These are phyloP conservation scores for Drosophila tripunctata DNA, from an alignment of 2,888 invertebrate species.

Conservation along the genomic window DNA sequence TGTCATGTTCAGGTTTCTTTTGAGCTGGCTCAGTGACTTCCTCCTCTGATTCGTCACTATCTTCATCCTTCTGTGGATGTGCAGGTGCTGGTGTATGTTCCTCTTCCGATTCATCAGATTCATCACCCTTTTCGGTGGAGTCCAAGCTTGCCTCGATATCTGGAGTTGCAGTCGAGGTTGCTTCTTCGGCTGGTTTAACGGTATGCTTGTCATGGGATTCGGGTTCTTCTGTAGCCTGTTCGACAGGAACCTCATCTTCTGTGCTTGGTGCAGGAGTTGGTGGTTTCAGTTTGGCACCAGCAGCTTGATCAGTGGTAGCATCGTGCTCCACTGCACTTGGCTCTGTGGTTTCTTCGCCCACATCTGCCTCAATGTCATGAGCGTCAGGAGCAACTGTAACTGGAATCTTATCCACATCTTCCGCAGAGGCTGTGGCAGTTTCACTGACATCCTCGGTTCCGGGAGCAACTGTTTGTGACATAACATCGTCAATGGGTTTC, in stretches of 20 bases:
- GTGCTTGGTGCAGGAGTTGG: conserved; percentile 29
- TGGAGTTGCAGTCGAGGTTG: conserved; percentile 49
- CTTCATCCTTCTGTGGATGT: conserved; percentile 42
- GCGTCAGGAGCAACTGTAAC: conserved; percentile 49
- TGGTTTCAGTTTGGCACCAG: conserved; percentile 54
- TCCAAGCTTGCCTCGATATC: conserved; percentile 62
- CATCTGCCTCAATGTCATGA: conserved; percentile 51
- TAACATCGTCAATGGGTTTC: conserved; percentile 59
- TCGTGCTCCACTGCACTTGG: conserved; percentile 36
- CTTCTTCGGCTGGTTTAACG: conserved; percentile 29
- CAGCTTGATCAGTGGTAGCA: conserved; percentile 41
- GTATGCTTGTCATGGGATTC: conserved; percentile 30
- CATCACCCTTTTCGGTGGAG: conserved; percentile 70
- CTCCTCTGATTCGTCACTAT: conserved; percentile 46
- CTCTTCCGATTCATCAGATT: conserved; percentile 77
- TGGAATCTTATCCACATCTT: conserved; percentile 43
- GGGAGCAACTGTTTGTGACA: conserved; percentile 54
- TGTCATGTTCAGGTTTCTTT: conserved; percentile 56
- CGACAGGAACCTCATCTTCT: conserved; percentile 36
- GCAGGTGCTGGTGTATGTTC: conserved; percentile 56
- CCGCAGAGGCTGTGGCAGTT: conserved; percentile 40
- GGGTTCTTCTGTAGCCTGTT: conserved; percentile 35
- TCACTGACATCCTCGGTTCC: conserved; percentile 26
- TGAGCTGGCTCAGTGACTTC: conserved; percentile 43
- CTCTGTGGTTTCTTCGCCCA: conserved; percentile 61